Evolutionary conservation across 2,888 invertebrate genomes (phyloP), one percentile per base, ranked within the genome.

Genomic region (Aradus depressus): DNA sequence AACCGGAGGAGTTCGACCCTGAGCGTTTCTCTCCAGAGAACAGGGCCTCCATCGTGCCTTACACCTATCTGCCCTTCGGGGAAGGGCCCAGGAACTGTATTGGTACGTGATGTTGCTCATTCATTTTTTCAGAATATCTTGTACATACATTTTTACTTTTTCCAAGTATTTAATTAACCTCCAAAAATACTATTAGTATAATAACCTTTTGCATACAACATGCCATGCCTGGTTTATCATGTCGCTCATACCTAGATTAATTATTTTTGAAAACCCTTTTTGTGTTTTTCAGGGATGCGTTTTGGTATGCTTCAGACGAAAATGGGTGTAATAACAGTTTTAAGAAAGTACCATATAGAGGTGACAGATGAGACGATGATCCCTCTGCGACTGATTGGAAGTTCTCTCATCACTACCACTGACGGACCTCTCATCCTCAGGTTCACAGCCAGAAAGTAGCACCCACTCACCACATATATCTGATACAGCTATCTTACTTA

Each of bases 1-100:
- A 81, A 10, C 81, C 81, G 1, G 70, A 75, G 1, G 68, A 69
- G 26, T 80, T 80, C 55, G 71, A 74, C 47, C 80, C 80, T 0
- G 76, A 79, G 22, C 68, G 80, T 55, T 80, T 79, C 64, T 63
- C 69, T 0, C 65, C 69, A 4, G 72, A 74, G 52, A 72, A 73
- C 26, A 75, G 74, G 56, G 67, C 70, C 0, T 68, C 67, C 32
- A 64, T 76, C 39, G 73, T 74, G 39, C 70, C 69, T 1, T 74
- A 70, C 55, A 68, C 71, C 50, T 75, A 72, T 70, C 67, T 75
- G 66, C 75, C 75, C 1, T 76, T 75, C 61, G 75, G 75, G 2
- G 75, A 74, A 62, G 76, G 75, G 1, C 75, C 75, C 8, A 67
- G 74, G 54, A 72, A 73, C 63, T 76, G 76, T 60, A 68, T 75